Percentiles rank a stretch among this genome's conserved stretches.
phyloP scores from a whole-genome alignment of 2,113 vertebrate genomes.

The Gnathonemus echidnorhynchus region DNA sequence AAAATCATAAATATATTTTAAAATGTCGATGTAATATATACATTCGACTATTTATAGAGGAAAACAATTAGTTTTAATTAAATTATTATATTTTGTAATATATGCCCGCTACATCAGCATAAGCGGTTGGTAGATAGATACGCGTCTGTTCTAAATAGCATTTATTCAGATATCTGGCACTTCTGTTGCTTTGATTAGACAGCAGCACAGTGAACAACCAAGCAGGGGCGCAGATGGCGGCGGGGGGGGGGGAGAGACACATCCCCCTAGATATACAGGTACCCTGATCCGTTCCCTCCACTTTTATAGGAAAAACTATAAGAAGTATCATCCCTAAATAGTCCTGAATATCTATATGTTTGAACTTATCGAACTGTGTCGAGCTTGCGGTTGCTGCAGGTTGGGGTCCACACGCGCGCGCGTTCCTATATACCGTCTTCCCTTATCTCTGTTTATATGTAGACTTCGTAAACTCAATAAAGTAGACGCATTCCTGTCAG shows the following conservation, averaged over 20 bases:
- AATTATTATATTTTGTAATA: not conserved
- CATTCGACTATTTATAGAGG: not conserved
- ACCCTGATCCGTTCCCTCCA: not conserved
- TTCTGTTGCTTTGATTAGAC: not conserved
- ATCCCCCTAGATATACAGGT: not conserved
- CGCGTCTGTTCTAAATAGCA: not conserved
- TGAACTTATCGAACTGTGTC: not conserved
- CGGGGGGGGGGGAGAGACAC: not conserved
- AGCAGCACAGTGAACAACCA: not conserved
- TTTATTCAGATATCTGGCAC: not conserved
- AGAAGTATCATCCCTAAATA: not conserved
- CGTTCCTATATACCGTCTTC: not conserved
- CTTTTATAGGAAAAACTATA: not conserved
- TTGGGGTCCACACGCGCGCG: not conserved
- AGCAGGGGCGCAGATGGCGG: not conserved
- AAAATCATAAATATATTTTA: not conserved
- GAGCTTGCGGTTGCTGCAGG: not conserved
- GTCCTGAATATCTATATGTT: not conserved
- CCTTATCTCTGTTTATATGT: not conserved
- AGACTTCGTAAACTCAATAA: not conserved
- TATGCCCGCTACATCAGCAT: not conserved
- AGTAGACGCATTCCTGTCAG: not conserved
- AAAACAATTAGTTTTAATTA: not conserved
- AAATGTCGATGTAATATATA: not conserved
- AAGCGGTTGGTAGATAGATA: not conserved